Base-by-base conservation (phyloP, 1,140 invertebrate genomes). In the Drosophila littoralis region DNA sequence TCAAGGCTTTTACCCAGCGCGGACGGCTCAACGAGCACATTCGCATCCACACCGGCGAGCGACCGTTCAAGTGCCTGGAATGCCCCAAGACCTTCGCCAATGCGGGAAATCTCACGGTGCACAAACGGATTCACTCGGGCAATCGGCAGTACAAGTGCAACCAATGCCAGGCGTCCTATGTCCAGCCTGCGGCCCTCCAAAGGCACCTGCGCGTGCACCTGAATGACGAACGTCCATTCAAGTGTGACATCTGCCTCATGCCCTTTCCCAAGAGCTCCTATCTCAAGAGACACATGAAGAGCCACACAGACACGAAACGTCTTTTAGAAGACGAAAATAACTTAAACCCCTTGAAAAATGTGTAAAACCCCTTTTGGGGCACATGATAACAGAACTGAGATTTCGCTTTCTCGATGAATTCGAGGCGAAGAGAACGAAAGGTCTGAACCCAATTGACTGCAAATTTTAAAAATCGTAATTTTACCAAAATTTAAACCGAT, bases 71-170 rank as follows among this genome's bases (percentile, higher is more conserved):
- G 13, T 70, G 70, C 36, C 6, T 46, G 0, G 22, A 73, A 13
- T 73, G 70, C 10, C 70, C 64, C 7, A 60, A 60, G 17, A 60
- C 70, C 6, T 73, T 73, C 3, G 40, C 46, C 42, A 73, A 40
- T 13, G 70, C 65, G 4, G 65, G 64, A 17, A 73, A 66, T 15
- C 55, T 68, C n/a, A 73, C 55, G 28, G 50, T 60, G 0, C 64
- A 73, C 55, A 73, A 40, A 10, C 33, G 64, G 10, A 68, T 66
- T 1, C 70, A 73, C 1, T 54, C 55, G 2, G 70, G 64, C 1
- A 40, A 54, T 6, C 55, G 65, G 1, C 55, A 55, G 0, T 65
- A 65, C 22, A 59, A 67, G 38, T 73, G 70, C 35, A 59, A 17
- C n/a, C 55, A 40, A 8, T 73, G 70, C 48, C 55, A 67, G 32